These are phyloP conservation scores for Apodemus agrarius DNA, from an alignment of 2,797 vertebrate genomes.

Conservation along the genomic window DNA sequence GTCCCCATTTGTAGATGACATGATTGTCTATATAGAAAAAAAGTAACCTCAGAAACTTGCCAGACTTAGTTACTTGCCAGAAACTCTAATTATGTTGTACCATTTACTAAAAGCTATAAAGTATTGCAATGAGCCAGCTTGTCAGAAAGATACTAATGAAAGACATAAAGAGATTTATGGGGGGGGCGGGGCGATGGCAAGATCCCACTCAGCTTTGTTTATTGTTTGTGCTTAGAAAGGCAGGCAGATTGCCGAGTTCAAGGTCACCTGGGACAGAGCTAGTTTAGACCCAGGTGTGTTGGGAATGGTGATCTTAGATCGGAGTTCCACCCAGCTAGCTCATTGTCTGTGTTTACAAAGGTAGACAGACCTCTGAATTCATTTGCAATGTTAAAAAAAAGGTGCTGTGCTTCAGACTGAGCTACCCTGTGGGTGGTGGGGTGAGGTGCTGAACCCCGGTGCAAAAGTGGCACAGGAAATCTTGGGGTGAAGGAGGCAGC, in stretches of 20 bases:
- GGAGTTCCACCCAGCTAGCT: too few species aligned
- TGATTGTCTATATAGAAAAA: neutral
- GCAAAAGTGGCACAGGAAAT: neutral
- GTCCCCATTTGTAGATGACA: neutral
- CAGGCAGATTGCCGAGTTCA: too few species aligned
- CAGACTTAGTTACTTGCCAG: neutral
- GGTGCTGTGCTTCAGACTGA: rapidly evolving
- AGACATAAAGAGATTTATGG: too few species aligned
- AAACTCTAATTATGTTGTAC: neutral
- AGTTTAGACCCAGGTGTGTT: too few species aligned
- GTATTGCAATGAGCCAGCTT: too few species aligned
- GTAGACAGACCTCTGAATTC: neutral
- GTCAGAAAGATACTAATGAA: too few species aligned
- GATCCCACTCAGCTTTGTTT: too few species aligned
- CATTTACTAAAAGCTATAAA: neutral
- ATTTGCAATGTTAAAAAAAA: neutral
- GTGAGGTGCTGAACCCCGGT: rapidly evolving
- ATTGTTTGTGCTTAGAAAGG: too few species aligned
- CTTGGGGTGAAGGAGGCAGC: neutral
- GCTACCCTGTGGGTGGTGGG: rapidly evolving
- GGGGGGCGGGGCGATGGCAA: too few species aligned
- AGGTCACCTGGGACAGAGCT: too few species aligned
- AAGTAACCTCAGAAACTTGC: neutral
- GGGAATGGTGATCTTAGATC: too few species aligned
- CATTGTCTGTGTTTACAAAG: too few species aligned